Conservation (phyloP, 2,113 vertebrate genomes). For the Lathamus discolor region DNA sequence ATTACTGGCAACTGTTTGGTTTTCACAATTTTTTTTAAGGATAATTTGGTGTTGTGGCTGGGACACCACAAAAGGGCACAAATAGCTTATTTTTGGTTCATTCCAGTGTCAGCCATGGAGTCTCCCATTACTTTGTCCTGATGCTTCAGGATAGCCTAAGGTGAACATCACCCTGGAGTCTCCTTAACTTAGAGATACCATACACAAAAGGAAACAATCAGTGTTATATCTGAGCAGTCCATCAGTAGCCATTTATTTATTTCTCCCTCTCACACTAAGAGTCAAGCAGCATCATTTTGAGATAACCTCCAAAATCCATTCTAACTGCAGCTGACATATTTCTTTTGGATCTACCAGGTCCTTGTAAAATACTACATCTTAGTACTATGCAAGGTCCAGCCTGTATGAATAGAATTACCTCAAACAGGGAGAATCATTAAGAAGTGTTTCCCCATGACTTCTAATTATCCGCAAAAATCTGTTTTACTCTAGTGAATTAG, state of each 20-base stretch:
- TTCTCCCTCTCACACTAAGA: too few relatives aligned
- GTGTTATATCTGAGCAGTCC: too few relatives aligned
- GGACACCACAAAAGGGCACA: neutral
- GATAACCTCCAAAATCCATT: neutral
- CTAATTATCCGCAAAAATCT: neutral
- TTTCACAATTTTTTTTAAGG: neutral
- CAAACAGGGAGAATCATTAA: neutral
- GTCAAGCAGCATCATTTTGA: neutral
- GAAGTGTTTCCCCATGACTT: neutral
- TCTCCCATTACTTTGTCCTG: neutral
- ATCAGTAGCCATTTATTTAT: too few relatives aligned
- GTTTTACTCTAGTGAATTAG: neutral
- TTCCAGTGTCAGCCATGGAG: neutral
- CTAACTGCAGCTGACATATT: conserved; percentile 56
- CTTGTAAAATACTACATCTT: conserved; percentile 75
- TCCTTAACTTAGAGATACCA: neutral
- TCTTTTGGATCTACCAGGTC: conserved; percentile 69
- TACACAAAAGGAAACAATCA: too few relatives aligned
- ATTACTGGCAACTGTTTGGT: neutral
- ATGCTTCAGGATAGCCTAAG: neutral
- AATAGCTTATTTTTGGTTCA: neutral
- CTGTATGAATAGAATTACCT: neutral
- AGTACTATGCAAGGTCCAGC: neutral
- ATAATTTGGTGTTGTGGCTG: neutral
- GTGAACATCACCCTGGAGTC: neutral